A percentile compares a stretch with the other conserved stretches of the same genome.
Conservation (phyloP, 2,113 vertebrate species). For the Alligator sinensis region DNA sequence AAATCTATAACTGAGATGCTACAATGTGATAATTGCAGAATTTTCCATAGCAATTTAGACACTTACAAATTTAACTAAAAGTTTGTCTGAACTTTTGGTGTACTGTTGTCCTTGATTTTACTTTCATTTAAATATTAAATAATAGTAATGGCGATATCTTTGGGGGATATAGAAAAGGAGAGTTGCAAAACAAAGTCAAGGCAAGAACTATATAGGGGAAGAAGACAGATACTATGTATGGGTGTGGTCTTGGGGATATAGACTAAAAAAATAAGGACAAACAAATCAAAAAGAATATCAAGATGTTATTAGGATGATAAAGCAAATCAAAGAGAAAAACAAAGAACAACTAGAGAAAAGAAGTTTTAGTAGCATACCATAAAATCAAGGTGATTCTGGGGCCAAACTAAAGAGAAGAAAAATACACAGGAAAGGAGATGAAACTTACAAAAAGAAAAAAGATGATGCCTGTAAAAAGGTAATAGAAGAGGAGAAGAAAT, state of each 20-base stretch:
- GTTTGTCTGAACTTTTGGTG: neutral
- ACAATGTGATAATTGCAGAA: accelerated
- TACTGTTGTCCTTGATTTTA: neutral
- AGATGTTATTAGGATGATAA: neutral
- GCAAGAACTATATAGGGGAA: neutral
- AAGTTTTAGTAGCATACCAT: neutral
- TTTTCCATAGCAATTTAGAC: neutral
- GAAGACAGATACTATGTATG: neutral
- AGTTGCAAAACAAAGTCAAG: neutral
- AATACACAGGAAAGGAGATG: neutral
- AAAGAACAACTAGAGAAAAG: neutral
- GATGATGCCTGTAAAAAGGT: neutral
- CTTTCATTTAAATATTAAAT: neutral
- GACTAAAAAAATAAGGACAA: neutral
- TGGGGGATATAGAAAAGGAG: neutral
- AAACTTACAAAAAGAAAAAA: neutral
- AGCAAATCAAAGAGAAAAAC: neutral
- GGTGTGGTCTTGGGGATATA: no score
- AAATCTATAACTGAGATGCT: neutral
- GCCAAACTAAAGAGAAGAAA: neutral
- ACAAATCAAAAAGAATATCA: neutral
- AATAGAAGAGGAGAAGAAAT: neutral
- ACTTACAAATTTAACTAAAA: no score
- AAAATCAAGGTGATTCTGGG: neutral
- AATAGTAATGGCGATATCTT: no score